A percentile compares a stretch with the other conserved stretches of the same genome.
phyloP scores from a whole-genome alignment of 2,113 vertebrate species.

The Sinocyclocheilus rhinocerous region DNA sequence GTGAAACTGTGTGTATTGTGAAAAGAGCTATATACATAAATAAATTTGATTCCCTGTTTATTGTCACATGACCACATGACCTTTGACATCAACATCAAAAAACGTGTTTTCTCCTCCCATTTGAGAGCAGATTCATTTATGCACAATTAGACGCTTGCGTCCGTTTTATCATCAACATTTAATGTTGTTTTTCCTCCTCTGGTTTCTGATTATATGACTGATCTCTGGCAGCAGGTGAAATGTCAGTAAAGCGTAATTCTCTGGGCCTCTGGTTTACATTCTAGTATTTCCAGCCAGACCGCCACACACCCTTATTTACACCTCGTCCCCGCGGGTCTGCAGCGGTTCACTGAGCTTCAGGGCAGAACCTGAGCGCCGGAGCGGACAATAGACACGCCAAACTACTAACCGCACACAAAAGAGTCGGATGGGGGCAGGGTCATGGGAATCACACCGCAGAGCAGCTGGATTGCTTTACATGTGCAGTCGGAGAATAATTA shows the following conservation, averaged over 20 bases:
- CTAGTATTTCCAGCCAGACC: not conserved
- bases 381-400: conserved; percentile 76
- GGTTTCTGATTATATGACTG: not conserved
- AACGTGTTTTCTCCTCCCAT: not conserved
- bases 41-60: no score
- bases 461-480: conserved; percentile 80
- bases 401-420: conserved; percentile 77
- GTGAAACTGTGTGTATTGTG: not conserved
- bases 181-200: not conserved
- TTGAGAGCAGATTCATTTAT: no score
- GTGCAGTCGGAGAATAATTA: conserved; percentile 76
- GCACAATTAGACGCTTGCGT: no score
- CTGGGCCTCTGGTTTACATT: not conserved
- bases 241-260: not conserved
- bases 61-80: not conserved
- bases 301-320: conserved; percentile 37
- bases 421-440: conserved; percentile 71
- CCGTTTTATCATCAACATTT: no score
- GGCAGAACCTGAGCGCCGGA: conserved; percentile 69
- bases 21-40: no score
- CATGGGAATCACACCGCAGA: conserved; percentile 74
- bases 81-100: not conserved
- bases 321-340: not conserved
- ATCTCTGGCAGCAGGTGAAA: not conserved
- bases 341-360: conserved; percentile 66